These are phyloP conservation scores for Pseudachorutes palmiensis DNA, from an alignment of 1,140 invertebrate genomes.

Conservation along the genomic window DNA sequence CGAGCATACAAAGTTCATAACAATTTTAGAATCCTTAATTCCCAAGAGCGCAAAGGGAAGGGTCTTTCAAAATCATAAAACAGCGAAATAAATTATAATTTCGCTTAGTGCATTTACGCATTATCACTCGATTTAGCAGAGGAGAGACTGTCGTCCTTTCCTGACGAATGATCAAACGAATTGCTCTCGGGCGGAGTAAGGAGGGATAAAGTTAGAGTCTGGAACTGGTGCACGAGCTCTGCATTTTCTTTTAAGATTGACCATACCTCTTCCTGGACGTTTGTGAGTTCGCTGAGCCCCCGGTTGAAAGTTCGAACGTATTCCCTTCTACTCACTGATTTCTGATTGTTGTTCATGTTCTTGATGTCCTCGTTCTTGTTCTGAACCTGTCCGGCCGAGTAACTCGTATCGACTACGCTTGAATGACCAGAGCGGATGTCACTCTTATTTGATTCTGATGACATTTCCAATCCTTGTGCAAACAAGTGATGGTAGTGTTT, in stretches of 20 bases:
- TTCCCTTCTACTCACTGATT: constrained; percentile 25
- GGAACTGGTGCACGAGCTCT: constrained; percentile 44
- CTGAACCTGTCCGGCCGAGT: too few species aligned
- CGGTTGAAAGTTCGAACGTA: constrained; percentile 39
- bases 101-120: neutral
- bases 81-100: too few species aligned
- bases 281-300: constrained; percentile 44
- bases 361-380: neutral
- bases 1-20: too few species aligned
- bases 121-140: neutral
- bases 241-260: constrained; percentile 45
- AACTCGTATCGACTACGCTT: neutral
- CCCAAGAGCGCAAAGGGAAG: too few species aligned
- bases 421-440: neutral
- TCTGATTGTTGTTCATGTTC: constrained; percentile 9
- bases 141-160: neutral
- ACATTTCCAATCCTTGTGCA: neutral
- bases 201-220: constrained; percentile 39
- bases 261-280: constrained; percentile 46
- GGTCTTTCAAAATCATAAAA: too few species aligned
- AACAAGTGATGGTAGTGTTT: constrained; percentile 22
- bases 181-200: constrained; percentile 17
- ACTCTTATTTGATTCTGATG: neutral
- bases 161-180: constrained; percentile 9
- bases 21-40: too few species aligned